These are phyloP conservation scores for Proterorhinus semilunaris DNA, from an alignment of 2,113 vertebrate genomes.

Conservation along the genomic window DNA sequence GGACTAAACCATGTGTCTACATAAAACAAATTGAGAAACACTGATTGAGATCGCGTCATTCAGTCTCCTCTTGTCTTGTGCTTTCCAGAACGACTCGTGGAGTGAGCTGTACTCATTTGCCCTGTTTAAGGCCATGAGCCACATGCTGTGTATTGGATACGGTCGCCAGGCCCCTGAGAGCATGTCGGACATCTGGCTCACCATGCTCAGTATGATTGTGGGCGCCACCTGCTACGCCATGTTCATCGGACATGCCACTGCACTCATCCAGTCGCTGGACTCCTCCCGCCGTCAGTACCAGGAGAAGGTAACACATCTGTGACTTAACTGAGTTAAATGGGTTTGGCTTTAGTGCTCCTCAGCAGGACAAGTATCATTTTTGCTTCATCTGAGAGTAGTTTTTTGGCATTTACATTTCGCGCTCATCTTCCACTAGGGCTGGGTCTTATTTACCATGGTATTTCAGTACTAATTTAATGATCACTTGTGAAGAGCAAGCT, in stretches of 20 bases:
- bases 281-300: slow-evolving; percentile 92
- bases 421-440: too few species aligned
- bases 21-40: too few species aligned
- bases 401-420: neutral
- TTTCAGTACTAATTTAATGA: too few species aligned
- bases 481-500: too few species aligned
- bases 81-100: slow-evolving; percentile 91
- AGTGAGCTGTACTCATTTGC: slow-evolving; percentile 96
- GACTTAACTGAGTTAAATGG: neutral
- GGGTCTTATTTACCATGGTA: too few species aligned
- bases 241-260: slow-evolving; percentile 92
- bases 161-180: slow-evolving; percentile 94
- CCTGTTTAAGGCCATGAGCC: slow-evolving; percentile 99
- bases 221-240: slow-evolving; percentile 96
- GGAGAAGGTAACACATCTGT: slow-evolving; percentile 81
- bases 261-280: slow-evolving; percentile 91
- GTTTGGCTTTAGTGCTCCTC: neutral
- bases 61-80: neutral
- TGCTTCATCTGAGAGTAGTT: neutral
- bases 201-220: slow-evolving; percentile 99
- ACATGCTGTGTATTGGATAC: slow-evolving; percentile 98
- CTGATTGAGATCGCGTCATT: neutral
- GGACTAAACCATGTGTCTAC: too few species aligned
- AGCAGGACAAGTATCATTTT: neutral
- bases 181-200: slow-evolving; percentile 98